phyloP scores from a whole-genome alignment of 2,113 vertebrate species.

The Macaca nemestrina region DNA sequence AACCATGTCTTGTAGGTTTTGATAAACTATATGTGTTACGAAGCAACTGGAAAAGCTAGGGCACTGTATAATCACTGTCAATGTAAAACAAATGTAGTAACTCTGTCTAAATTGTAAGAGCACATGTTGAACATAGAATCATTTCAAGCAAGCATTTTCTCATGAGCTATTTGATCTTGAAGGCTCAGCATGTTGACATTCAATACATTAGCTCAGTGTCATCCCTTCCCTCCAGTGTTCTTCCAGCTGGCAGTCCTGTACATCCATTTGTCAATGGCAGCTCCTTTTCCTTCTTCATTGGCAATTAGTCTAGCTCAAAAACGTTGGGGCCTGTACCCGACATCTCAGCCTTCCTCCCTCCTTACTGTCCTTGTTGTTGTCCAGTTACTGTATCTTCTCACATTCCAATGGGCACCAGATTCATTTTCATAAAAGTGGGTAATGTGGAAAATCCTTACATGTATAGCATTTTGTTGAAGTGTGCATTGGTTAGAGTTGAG shows the following conservation, averaged over 20 bases:
- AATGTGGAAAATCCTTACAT: background rate
- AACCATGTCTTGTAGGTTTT: background rate
- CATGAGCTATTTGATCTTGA: background rate
- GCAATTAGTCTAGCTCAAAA: background rate
- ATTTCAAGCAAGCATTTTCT: background rate
- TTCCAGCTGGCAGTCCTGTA: background rate
- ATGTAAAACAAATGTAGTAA: slow-evolving; percentile 20
- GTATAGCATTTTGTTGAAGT: background rate
- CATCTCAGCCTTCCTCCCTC: background rate
- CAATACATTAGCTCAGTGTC: background rate
- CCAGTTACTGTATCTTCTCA: background rate
- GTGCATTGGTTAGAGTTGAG: background rate
- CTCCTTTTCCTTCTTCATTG: background rate
- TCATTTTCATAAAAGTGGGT: background rate
- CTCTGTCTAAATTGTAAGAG: background rate
- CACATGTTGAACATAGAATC: background rate
- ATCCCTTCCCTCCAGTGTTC: background rate
- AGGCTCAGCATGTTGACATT: background rate
- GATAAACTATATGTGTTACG: background rate
- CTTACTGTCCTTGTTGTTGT: background rate
- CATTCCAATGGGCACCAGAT: background rate
- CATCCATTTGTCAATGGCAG: background rate
- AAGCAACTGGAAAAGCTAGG: background rate
- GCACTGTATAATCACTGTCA: background rate
- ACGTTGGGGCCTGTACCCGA: background rate